A percentile compares a stretch with the other conserved stretches of the same genome.
These are phyloP conservation scores for Spinus olivaceus DNA, from an alignment of 2,797 vertebrate genomes.

Conservation along the genomic window DNA sequence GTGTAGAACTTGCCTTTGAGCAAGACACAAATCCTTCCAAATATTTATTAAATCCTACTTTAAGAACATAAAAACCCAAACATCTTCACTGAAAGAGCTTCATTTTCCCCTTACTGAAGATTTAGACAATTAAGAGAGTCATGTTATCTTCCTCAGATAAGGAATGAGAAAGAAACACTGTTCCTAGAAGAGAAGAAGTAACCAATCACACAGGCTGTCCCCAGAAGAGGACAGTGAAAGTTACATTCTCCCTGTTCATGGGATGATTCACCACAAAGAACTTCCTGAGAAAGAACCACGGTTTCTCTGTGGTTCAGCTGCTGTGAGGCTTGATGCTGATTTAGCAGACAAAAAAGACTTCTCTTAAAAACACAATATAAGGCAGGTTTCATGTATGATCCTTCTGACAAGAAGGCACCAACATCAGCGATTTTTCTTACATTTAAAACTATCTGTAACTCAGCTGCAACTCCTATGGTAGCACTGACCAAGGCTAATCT, in stretches of 20 bases:
- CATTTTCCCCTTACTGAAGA: neutral
- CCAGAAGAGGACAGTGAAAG: neutral
- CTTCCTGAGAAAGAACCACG: neutral
- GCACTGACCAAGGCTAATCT: neutral
- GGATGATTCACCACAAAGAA: slow-evolving; percentile 23
- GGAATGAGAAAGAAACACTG: neutral
- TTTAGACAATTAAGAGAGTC: neutral
- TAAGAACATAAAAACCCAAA: neutral
- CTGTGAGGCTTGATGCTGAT: neutral
- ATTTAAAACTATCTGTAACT: neutral
- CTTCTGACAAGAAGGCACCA: neutral
- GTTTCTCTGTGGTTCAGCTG: neutral
- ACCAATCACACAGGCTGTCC: neutral
- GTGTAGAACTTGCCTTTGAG: neutral
- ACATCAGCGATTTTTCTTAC: neutral
- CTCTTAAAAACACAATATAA: neutral
- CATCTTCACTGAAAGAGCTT: neutral
- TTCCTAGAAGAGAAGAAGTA: neutral
- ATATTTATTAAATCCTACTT: neutral
- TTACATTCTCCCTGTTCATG: neutral
- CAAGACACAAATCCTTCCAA: neutral
- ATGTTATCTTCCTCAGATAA: neutral
- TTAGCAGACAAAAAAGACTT: neutral
- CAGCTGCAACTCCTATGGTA: neutral
- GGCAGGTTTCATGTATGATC: neutral